Evolutionary conservation across 2,888 invertebrate species (phyloP).

Genomic region (Drosophila maculinotata): DNA sequence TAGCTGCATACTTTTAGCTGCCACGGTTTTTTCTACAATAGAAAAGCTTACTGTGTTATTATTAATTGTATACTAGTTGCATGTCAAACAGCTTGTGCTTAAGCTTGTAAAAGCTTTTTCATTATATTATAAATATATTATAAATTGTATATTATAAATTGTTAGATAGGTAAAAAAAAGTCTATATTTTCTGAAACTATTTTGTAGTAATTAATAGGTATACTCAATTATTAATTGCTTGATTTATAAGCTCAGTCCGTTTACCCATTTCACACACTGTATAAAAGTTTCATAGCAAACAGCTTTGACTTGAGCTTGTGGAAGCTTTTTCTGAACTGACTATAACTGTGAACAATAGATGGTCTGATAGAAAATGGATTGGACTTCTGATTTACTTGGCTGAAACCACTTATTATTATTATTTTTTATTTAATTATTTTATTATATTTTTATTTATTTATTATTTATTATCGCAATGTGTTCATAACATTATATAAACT

Average conservation of each 20-base stretch:
- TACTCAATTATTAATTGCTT: background rate
- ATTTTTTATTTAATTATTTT: background rate
- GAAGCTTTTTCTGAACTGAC: background rate
- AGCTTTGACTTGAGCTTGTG: background rate
- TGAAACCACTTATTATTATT: background rate
- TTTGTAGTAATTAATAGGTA: too few relatives aligned
- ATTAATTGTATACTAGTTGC: background rate
- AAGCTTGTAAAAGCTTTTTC: too few relatives aligned
- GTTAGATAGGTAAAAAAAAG: too few relatives aligned
- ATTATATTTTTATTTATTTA: background rate
- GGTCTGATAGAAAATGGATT: background rate
- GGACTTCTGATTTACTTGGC: background rate
- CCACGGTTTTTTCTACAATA: background rate
- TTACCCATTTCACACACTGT: background rate
- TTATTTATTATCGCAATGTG: background rate
- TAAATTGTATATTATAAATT: too few relatives aligned
- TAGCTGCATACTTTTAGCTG: background rate
- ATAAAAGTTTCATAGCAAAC: constrained; percentile 3
- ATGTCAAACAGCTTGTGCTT: constrained; percentile 14
- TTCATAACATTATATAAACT: too few relatives aligned
- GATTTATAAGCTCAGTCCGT: background rate
- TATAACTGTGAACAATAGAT: constrained; percentile 21
- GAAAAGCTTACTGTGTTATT: constrained; percentile 1
- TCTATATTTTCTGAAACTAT: background rate
- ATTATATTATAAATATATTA: too few relatives aligned